Evolutionary conservation across 2,113 vertebrate species (phyloP).

Genomic region (Orthonyx spaldingii): DNA sequence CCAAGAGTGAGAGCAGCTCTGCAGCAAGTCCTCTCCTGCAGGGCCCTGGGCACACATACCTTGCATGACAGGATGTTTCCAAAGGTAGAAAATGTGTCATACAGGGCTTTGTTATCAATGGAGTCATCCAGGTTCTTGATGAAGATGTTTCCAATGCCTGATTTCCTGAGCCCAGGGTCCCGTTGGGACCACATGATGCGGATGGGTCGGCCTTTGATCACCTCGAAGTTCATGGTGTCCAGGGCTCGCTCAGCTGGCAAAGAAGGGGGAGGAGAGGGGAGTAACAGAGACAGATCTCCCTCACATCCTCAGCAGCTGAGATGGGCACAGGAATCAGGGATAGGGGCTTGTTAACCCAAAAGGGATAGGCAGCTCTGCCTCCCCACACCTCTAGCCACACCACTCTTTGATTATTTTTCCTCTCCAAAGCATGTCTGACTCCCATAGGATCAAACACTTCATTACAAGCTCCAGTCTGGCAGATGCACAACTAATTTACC

Average conservation of each 20-base stretch:
- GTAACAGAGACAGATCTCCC: background rate
- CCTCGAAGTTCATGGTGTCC: conserved; percentile 98
- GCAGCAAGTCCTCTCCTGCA: background rate
- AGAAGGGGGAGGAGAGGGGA: background rate
- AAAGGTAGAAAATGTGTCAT: conserved; percentile 95
- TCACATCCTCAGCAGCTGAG: background rate
- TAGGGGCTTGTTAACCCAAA: background rate
- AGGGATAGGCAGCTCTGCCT: background rate
- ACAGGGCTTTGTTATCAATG: conserved; percentile 96
- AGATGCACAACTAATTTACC: background rate
- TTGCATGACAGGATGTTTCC: conserved; percentile 98
- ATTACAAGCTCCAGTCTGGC: background rate
- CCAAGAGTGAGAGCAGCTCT: background rate
- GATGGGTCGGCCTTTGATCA: conserved; percentile 93
- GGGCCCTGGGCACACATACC: conserved; percentile 52
- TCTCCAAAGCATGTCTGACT: background rate
- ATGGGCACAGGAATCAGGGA: background rate
- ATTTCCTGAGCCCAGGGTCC: conserved; percentile 92
- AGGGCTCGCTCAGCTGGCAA: conserved; percentile 92
- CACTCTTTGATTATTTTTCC: background rate
- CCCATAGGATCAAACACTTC: background rate
- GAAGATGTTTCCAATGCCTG: conserved; percentile 93
- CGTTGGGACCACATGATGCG: conserved; percentile 99
- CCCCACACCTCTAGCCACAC: background rate
- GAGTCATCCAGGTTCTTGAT: conserved; percentile 99